Evolutionary conservation across 2,797 vertebrate genomes (phyloP).

Genomic region (Esox lucius): DNA sequence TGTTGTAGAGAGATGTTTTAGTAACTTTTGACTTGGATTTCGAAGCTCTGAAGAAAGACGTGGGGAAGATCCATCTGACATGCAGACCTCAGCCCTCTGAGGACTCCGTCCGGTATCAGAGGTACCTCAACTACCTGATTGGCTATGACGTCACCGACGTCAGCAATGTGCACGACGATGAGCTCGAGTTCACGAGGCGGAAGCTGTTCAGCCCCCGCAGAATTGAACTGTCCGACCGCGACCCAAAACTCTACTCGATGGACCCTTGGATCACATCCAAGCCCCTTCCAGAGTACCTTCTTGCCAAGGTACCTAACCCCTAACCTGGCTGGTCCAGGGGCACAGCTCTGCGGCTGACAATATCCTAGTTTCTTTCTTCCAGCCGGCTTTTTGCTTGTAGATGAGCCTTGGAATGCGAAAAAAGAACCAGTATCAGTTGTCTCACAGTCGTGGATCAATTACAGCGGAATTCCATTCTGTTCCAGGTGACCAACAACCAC

Average conservation of each 20-base stretch:
- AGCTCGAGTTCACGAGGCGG: constrained; percentile 94
- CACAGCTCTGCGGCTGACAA: not conserved
- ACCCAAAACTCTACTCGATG: constrained; percentile 90
- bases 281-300: constrained; percentile 85
- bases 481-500: constrained; percentile 76
- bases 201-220: constrained; percentile 91
- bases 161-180: constrained; percentile 96
- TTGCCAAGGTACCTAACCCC: constrained; percentile 68
- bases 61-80: constrained; percentile 88
- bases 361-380: not conserved
- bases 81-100: constrained; percentile 78
- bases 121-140: constrained; percentile 88
- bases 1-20: not conserved
- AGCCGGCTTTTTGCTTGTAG: not conserved
- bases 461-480: not conserved
- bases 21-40: not conserved
- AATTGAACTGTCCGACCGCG: constrained; percentile 84
- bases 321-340: not conserved
- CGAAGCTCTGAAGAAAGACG: constrained; percentile 81
- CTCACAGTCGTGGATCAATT: not conserved
- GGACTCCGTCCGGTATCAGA: constrained; percentile 87
- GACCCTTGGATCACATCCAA: constrained; percentile 92
- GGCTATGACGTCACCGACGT: constrained; percentile 96
- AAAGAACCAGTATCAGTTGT: not conserved
- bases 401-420: not conserved